Evolutionary conservation across 2,797 vertebrate species (phyloP).

Genomic region (Gallirallus australis): DNA sequence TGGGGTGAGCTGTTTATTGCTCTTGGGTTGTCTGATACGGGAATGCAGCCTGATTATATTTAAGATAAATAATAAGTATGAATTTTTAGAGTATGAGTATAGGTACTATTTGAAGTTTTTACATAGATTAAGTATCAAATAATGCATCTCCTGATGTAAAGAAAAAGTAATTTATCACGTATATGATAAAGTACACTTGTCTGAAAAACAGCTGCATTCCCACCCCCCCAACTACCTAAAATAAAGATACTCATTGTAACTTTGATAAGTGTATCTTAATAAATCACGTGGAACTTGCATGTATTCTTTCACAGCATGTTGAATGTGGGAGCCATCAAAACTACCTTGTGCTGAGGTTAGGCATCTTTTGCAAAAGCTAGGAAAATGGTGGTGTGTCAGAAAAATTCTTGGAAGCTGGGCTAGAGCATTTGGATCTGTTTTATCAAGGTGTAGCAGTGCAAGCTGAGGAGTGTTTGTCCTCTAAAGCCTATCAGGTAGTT

Average conservation of each 20-base stretch:
- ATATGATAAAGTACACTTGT: background rate
- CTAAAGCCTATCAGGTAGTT: background rate
- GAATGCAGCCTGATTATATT: background rate
- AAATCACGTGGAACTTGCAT: background rate
- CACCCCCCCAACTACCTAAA: background rate
- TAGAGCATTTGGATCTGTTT: slow-evolving; percentile 28
- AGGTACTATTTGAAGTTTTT: background rate
- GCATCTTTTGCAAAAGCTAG: slow-evolving; percentile 22
- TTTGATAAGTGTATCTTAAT: background rate
- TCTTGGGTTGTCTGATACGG: background rate
- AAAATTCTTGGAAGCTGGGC: slow-evolving; percentile 12
- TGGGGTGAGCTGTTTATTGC: background rate
- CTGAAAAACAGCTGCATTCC: background rate
- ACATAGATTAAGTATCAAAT: background rate
- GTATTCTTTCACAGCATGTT: background rate
- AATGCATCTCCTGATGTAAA: background rate
- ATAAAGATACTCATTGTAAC: background rate
- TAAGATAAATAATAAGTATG: background rate
- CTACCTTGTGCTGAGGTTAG: slow-evolving; percentile 1
- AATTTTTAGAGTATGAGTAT: background rate
- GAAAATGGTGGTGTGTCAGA: slow-evolving; percentile 26
- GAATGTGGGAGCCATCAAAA: slow-evolving; percentile 9
- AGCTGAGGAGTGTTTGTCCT: background rate
- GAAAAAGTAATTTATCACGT: background rate
- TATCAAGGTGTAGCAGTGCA: background rate